phyloP scores from a whole-genome alignment of 1,140 invertebrate genomes.

The Galleria mellonella region DNA sequence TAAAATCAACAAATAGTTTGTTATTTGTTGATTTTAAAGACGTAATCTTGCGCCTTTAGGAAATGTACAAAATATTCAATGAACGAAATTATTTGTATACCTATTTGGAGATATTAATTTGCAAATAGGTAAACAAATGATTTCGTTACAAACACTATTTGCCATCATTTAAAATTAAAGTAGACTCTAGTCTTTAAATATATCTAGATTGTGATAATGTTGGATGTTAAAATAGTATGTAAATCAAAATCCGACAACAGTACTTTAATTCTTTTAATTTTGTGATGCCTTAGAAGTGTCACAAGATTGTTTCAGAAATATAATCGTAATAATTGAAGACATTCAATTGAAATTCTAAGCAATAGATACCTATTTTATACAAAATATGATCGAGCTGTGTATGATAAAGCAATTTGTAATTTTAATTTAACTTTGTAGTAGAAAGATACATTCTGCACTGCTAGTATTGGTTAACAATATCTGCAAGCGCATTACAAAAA shows the following conservation, averaged over 20 bases:
- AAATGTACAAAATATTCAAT: no score
- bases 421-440: conserved; percentile 26
- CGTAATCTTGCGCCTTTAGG: no score
- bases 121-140: no score
- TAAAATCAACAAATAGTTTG: no score
- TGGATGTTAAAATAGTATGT: not conserved
- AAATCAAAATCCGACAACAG: conserved; percentile 6
- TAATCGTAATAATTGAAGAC: conserved; percentile 47
- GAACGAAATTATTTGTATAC: no score
- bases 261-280: conserved; percentile 34
- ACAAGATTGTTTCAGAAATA: conserved; percentile 43
- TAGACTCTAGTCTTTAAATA: not conserved
- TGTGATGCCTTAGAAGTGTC: conserved; percentile 55
- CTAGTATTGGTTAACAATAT: conserved; percentile 69
- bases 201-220: no score
- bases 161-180: not conserved
- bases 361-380: conserved; percentile 23
- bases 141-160: no score
- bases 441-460: conserved; percentile 29
- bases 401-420: conserved; percentile 46
- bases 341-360: conserved; percentile 48
- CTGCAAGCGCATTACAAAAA: conserved; percentile 56
- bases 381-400: conserved; percentile 20
- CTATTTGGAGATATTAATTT: no score
- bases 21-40: no score